These are phyloP conservation scores for Caloenas nicobarica DNA, from an alignment of 2,113 vertebrate genomes.

Conservation along the genomic window DNA sequence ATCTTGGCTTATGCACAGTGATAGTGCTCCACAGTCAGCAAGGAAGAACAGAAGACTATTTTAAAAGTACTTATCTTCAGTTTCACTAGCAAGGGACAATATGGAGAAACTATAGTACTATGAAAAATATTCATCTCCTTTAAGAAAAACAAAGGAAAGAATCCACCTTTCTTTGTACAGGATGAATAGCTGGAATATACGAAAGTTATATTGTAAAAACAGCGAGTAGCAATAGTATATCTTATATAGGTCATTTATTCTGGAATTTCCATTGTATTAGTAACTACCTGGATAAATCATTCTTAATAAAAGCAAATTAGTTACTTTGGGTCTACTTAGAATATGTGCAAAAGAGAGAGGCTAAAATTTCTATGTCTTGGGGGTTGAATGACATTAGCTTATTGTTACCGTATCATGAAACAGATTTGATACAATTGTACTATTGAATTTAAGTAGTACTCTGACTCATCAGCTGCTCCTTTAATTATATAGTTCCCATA, in stretches of 20 bases:
- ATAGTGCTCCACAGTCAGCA: background rate
- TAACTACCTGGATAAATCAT: background rate
- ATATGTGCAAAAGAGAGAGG: background rate
- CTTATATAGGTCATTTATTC: background rate
- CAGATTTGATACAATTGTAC: background rate
- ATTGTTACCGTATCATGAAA: background rate
- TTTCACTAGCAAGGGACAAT: background rate
- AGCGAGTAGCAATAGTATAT: background rate
- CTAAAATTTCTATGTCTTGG: background rate
- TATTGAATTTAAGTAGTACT: background rate
- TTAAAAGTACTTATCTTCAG: background rate
- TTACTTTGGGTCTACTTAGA: background rate
- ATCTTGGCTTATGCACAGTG: background rate
- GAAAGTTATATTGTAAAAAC: background rate
- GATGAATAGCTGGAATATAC: background rate
- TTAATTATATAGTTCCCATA: background rate
- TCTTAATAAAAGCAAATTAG: background rate
- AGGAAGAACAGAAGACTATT: background rate
- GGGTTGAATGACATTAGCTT: background rate
- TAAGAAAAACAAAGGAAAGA: background rate
- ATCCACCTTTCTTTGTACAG: background rate
- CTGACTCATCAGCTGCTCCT: background rate
- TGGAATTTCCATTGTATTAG: background rate
- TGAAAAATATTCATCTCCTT: background rate
- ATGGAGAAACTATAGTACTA: background rate